phyloP scores from a whole-genome alignment of 2,797 vertebrate species.

The Labroides dimidiatus region DNA sequence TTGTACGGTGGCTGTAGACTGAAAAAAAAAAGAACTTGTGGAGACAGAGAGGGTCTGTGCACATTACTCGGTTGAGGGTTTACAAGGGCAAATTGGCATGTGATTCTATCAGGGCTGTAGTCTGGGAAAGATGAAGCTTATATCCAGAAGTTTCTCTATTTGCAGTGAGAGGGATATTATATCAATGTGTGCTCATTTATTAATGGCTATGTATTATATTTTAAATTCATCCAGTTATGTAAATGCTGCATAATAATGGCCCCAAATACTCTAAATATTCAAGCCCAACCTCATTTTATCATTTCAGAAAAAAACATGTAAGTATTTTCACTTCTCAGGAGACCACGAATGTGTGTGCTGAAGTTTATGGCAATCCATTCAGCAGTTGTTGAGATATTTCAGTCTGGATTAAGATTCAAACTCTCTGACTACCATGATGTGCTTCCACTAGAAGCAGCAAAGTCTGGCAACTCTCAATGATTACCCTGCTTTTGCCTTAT shows the following conservation, averaged over 20 bases:
- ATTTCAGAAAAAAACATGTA: too few species aligned
- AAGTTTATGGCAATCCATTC: neutral
- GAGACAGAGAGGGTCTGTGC: constrained; percentile 67
- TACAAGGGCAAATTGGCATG: constrained; percentile 67
- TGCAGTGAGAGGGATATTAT: constrained; percentile 9
- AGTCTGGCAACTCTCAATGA: too few species aligned
- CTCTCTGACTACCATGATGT: neutral
- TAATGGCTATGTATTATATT: neutral
- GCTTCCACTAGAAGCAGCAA: too few species aligned
- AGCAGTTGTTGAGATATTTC: constrained; percentile 1
- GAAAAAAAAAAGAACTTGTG: constrained; percentile 66
- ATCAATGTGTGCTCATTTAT: neutral
- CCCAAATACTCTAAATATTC: too few species aligned
- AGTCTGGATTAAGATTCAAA: neutral
- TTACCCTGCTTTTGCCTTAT: too few species aligned
- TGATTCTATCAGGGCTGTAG: constrained; percentile 41
- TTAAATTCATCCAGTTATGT: constrained; percentile 12
- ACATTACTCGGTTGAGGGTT: constrained; percentile 63
- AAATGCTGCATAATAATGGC: neutral
- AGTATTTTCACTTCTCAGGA: neutral
- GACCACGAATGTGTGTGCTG: neutral
- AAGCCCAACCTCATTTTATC: too few species aligned
- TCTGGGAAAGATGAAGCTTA: constrained; percentile 40
- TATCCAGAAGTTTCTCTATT: constrained; percentile 8
- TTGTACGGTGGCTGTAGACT: constrained; percentile 74